phyloP scores from a whole-genome alignment of 2,113 vertebrate species.

The Coreoperca whiteheadi region DNA sequence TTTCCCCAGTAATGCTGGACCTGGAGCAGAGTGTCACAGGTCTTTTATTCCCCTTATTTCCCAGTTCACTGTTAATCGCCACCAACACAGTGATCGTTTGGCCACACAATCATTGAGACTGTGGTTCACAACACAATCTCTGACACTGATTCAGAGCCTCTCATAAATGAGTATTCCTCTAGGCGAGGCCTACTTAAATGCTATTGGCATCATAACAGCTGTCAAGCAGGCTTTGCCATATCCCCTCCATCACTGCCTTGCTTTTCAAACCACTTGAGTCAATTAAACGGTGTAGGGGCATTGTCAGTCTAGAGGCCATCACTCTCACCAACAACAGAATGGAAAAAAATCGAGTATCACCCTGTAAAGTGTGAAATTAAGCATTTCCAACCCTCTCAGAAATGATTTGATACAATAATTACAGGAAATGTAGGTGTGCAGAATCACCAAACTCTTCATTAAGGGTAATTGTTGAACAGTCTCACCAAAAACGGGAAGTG shows the following conservation, averaged over 20 bases:
- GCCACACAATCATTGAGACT: neutral
- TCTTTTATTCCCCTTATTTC: neutral
- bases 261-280: slow-evolving; percentile 22
- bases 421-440: neutral
- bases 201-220: slow-evolving; percentile 7
- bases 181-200: no score
- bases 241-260: neutral
- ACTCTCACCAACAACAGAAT: neutral
- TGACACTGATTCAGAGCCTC: slow-evolving; percentile 21
- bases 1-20: slow-evolving; percentile 7
- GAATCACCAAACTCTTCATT: neutral
- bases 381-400: neutral
- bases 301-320: neutral
- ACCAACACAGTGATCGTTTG: neutral
- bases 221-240: neutral
- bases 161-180: no score
- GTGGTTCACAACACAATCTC: neutral
- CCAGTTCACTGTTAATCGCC: neutral
- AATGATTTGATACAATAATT: neutral
- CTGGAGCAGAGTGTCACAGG: neutral
- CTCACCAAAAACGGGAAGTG: neutral
- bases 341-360: neutral
- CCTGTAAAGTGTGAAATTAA: neutral
- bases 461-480: neutral
- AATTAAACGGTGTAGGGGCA: neutral